These are phyloP conservation scores for Menura novaehollandiae DNA, from an alignment of 2,113 vertebrate species.

Conservation along the genomic window DNA sequence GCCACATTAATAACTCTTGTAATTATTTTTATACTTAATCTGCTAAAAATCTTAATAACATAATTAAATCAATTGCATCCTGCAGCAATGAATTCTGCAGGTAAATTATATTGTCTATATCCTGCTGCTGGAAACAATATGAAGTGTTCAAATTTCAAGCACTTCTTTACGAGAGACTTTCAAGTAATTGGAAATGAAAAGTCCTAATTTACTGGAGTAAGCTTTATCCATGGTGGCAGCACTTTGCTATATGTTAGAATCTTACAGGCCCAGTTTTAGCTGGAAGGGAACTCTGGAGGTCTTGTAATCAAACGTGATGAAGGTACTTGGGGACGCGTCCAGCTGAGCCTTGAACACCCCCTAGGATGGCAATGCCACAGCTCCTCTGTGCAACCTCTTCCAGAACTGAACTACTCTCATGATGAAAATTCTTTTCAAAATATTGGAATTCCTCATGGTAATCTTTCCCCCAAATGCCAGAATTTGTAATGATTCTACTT, in stretches of 20 bases:
- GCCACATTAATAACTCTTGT: background rate
- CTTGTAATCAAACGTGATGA: background rate
- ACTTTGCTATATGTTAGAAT: background rate
- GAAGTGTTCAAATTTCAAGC: background rate
- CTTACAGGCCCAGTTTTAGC: background rate
- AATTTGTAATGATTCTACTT: background rate
- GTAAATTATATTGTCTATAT: background rate
- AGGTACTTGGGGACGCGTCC: background rate
- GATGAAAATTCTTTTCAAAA: background rate
- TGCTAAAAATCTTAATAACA: background rate
- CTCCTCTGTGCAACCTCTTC: background rate
- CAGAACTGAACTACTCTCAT: background rate
- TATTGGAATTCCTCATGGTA: background rate
- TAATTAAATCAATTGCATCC: slow-evolving; percentile 42
- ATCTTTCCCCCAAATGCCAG: background rate
- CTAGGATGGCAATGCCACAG: background rate
- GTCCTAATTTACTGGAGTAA: background rate
- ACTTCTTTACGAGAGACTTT: background rate
- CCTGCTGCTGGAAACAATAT: background rate
- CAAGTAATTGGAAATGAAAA: background rate
- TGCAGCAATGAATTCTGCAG: slow-evolving; percentile 1
- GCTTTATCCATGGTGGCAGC: background rate
- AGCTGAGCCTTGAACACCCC: background rate
- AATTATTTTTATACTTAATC: slow-evolving; percentile 1
- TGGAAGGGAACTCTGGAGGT: background rate